Base-by-base conservation (phyloP, 2,797 vertebrate genomes). In the Poeciliopsis paucimaculata region DNA sequence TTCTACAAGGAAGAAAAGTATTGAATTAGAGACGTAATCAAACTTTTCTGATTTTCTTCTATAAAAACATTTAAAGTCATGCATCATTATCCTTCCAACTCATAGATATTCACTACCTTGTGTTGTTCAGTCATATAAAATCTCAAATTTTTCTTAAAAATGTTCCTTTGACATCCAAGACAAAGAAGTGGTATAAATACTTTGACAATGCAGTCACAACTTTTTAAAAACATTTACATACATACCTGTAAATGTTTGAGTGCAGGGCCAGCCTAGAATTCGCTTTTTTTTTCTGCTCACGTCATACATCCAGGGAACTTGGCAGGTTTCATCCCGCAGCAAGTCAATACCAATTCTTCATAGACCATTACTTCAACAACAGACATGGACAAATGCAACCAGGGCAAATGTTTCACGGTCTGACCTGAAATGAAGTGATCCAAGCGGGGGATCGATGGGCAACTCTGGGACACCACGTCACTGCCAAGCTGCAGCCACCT, bases 261-360 rank as follows among this genome's bases (percentile, higher is more conserved):
- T 53, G 39, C 62, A 78, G 28, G 46, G 72, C 26, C 79, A 20
- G 15, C 57, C 75, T 3, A 60, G 79, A 84, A 73, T 75, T 64
- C 41, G 74, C 72, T 71, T 31, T 62, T 36, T 62, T 81, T 80
- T 77, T 73, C 75, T 72, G 18, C 81, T 77, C 77, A 64, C 49
- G 71, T 81, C 72, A 46, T 15, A 15, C 51, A 53, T 77, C 80
- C 78, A 26, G 28, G 18, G 78, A 72, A 77, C 47, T 78, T 81
- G 64, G 71, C 39, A 5, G 70, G 47, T 80, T 79, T 88, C 82
- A 70, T 68, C 78, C 79, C 84, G 62, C 47, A 72, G 64, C 16
- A 79, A 72, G 84, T 92, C 92, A 82, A 92, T 92, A 89, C 77
- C 86, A 80, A 82, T 86, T 72, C 79, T 84, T 88, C 80, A 86